A percentile compares a stretch with the other conserved stretches of the same genome.
Conservation (phyloP, 64 coral and sea anemone species). For the Pachyseris speciosa region DNA sequence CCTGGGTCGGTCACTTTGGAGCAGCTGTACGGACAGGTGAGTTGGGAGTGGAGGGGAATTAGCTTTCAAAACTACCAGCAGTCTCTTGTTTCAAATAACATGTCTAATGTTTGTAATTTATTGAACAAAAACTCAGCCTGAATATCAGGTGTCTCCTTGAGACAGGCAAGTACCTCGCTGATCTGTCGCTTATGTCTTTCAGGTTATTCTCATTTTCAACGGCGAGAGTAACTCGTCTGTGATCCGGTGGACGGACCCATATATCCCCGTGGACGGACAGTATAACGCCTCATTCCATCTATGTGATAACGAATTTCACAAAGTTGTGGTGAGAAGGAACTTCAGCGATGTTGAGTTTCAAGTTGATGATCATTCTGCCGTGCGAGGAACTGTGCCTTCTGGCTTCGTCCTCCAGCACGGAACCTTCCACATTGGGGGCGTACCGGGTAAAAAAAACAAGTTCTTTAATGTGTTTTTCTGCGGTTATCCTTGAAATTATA, state of each 20-base stretch:
- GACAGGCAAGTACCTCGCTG: background rate
- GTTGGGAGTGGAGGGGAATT: background rate
- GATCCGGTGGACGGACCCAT: constrained; percentile 74
- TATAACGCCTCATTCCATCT: constrained; percentile 85
- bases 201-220: constrained; percentile 50
- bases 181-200: constrained; percentile 32
- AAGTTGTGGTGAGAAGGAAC: constrained; percentile 41
- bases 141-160: background rate
- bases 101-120: no score
- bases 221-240: constrained; percentile 30
- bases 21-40: constrained; percentile 87
- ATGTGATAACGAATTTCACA: constrained; percentile 87
- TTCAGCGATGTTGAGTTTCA: constrained; percentile 18
- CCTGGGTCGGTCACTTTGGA: constrained; percentile 70
- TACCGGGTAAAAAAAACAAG: constrained; percentile 76
- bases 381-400: background rate
- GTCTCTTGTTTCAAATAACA: background rate
- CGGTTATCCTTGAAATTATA: no score
- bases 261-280: constrained; percentile 47
- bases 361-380: constrained; percentile 58
- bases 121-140: background rate
- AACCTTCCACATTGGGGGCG: constrained; percentile 84
- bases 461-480: no score
- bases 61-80: background rate
- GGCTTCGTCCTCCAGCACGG: constrained; percentile 28